These are phyloP conservation scores for Platichthys stellatus DNA, from an alignment of 2,113 vertebrate species.

Conservation along the genomic window DNA sequence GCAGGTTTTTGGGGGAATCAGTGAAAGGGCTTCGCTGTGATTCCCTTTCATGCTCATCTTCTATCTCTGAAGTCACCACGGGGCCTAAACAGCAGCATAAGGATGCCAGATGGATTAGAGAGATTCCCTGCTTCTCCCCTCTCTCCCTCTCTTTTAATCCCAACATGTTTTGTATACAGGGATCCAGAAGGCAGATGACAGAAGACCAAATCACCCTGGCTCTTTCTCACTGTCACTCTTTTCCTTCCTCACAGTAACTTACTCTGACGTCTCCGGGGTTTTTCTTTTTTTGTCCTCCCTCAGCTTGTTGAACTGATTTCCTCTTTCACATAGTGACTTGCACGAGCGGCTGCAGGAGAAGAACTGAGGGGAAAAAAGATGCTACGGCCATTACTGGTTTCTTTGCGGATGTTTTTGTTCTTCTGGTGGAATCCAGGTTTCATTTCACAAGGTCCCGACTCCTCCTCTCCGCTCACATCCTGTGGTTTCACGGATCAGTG, in stretches of 20 bases:
- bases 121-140: slow-evolving; percentile 59
- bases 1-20: slow-evolving; percentile 87
- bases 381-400: slow-evolving; percentile 1
- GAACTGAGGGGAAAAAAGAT: neutral
- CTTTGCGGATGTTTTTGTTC: neutral
- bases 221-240: slow-evolving; percentile 69
- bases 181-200: slow-evolving; percentile 72
- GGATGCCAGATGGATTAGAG: slow-evolving; percentile 86
- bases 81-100: slow-evolving; percentile 86
- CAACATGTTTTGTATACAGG: slow-evolving; percentile 72
- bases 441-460: neutral
- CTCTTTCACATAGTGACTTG: slow-evolving; percentile 36
- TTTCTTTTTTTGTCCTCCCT: neutral
- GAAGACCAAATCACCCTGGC: slow-evolving; percentile 70
- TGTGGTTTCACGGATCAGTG: slow-evolving; percentile 14
- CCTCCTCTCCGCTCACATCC: neutral
- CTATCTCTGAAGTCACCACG: slow-evolving; percentile 83
- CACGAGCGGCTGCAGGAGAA: slow-evolving; percentile 31
- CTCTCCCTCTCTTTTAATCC: slow-evolving; percentile 56
- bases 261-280: slow-evolving; percentile 47
- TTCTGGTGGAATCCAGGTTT: slow-evolving; percentile 6
- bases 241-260: slow-evolving; percentile 59
- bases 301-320: slow-evolving; percentile 60
- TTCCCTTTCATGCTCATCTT: slow-evolving; percentile 91
- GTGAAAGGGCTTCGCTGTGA: slow-evolving; percentile 85